Evolutionary conservation across 35 echinoderm and acorn worm genomes (phyloP).

Genomic region (Holothuria glaberrima): DNA sequence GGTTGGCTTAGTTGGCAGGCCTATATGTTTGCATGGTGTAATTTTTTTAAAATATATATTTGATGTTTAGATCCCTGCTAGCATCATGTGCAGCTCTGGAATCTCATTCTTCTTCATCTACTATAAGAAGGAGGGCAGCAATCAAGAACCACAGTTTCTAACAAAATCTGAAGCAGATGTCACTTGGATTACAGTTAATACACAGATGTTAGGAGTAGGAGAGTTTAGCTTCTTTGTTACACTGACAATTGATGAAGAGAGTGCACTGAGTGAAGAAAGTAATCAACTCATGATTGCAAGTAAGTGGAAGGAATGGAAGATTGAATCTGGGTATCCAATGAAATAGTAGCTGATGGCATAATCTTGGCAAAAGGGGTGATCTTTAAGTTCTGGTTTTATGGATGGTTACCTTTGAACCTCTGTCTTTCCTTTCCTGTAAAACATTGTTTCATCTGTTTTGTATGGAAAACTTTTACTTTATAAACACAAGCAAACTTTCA

Average conservation of each 20-base stretch:
- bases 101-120: neutral
- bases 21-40: neutral
- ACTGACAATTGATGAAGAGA: neutral
- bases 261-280: neutral
- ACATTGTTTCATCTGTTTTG: too few relatives aligned
- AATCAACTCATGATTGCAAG: too few relatives aligned
- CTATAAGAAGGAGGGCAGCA: neutral
- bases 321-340: too few relatives aligned
- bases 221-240: neutral
- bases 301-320: too few relatives aligned
- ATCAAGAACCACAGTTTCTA: neutral
- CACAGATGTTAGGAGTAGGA: neutral
- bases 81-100: neutral
- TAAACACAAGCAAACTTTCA: too few relatives aligned
- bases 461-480: too few relatives aligned
- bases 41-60: too few relatives aligned
- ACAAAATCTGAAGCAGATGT: neutral
- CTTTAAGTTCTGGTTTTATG: too few relatives aligned
- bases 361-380: too few relatives aligned
- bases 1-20: neutral
- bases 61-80: neutral
- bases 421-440: too few relatives aligned
- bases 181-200: neutral
- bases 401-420: too few relatives aligned
- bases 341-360: too few relatives aligned